phyloP scores from a whole-genome alignment of 2,797 vertebrate genomes.

The Micropoecilia bifurca region DNA sequence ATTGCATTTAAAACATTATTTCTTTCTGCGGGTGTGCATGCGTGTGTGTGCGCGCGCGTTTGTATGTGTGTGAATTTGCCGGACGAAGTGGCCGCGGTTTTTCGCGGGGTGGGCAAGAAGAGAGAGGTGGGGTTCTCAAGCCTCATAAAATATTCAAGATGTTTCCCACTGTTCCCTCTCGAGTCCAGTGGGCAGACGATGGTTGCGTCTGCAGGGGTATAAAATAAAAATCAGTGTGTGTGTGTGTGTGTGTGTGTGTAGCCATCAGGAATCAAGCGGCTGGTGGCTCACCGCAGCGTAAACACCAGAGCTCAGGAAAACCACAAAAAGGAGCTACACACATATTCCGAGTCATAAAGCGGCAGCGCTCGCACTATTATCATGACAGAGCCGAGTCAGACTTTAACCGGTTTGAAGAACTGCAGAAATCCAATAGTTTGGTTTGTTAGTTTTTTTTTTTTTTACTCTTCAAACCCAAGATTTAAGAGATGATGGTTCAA shows the following conservation, averaged over 20 bases:
- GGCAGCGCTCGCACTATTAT: conserved; percentile 42
- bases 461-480: conserved; percentile 36
- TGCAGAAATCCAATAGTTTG: conserved; percentile 52
- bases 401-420: conserved; percentile 56
- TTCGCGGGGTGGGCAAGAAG: conserved; percentile 60
- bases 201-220: conserved; percentile 60
- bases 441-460: conserved; percentile 1
- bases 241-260: conserved; percentile 39
- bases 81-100: conserved; percentile 55
- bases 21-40: conserved; percentile 86
- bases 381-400: conserved; percentile 44
- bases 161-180: conserved; percentile 74
- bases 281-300: conserved; percentile 66
- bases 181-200: conserved; percentile 72
- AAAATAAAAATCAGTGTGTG: conserved; percentile 45
- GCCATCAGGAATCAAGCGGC: conserved; percentile 58
- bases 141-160: conserved; percentile 97
- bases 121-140: conserved; percentile 83
- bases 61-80: conserved; percentile 28
- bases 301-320: conserved; percentile 60
- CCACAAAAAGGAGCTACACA: conserved; percentile 60
- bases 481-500: conserved; percentile 45
- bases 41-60: conserved; percentile 14
- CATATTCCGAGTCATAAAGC: conserved; percentile 70
- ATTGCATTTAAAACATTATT: conserved; percentile 99